A percentile compares a stretch with the other conserved stretches of the same genome.
Conservation (phyloP, 2,113 vertebrate species). For the Leuciscus idus region DNA sequence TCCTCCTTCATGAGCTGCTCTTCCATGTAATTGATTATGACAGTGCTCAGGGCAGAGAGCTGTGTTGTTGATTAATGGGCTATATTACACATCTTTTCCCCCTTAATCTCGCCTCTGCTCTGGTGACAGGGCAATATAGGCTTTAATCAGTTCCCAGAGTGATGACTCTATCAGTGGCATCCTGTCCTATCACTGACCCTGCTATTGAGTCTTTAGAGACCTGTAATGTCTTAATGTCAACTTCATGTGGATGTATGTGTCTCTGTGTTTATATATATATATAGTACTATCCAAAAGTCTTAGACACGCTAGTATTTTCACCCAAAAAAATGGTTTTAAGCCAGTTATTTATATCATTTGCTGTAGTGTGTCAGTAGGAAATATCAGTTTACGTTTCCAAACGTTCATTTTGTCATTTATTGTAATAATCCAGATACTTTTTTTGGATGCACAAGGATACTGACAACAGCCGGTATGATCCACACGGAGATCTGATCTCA, state of each 20-base stretch:
- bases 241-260: background rate
- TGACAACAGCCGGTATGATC: no score
- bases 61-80: slow-evolving; percentile 70
- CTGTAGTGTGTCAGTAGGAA: no score
- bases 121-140: slow-evolving; percentile 56
- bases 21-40: slow-evolving; percentile 77
- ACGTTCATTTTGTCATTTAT: no score
- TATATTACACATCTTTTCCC: slow-evolving; percentile 35
- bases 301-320: no score
- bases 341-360: no score
- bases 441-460: no score
- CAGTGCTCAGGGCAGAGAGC: slow-evolving; percentile 64
- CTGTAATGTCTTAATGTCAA: background rate
- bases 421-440: no score
- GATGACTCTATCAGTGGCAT: slow-evolving; percentile 40
- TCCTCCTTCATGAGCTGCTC: slow-evolving; percentile 54
- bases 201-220: background rate
- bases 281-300: no score
- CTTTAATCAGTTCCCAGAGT: slow-evolving; percentile 55
- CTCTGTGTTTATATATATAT: background rate
- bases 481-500: no score
- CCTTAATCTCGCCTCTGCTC: slow-evolving; percentile 42
- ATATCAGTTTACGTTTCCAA: no score
- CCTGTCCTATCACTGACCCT: slow-evolving; percentile 13
- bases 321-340: no score